A percentile compares a stretch with the other conserved stretches of the same genome.
These are phyloP conservation scores for Melipona quadrifasciata DNA, from an alignment of 1,140 invertebrate genomes.

Conservation along the genomic window DNA sequence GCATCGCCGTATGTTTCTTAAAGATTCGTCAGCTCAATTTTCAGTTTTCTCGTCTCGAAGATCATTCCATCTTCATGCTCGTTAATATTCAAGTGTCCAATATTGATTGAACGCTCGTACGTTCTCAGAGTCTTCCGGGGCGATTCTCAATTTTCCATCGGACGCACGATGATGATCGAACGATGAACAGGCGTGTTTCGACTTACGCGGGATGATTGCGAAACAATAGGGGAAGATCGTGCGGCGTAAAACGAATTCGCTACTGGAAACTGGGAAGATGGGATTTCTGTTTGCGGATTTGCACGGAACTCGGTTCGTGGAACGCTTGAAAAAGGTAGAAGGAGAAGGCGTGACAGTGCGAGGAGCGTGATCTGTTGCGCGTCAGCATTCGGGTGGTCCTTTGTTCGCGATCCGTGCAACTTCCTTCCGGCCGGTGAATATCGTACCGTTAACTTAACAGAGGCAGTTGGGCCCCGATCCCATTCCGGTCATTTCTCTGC, in stretches of 20 bases:
- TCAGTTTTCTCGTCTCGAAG: neutral
- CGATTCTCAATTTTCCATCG: constrained; percentile 44
- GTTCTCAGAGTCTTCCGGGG: neutral
- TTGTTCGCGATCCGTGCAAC: constrained; percentile 67
- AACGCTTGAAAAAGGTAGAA: constrained; percentile 27
- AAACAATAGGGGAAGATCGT: constrained; percentile 42
- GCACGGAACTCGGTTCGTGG: constrained; percentile 11
- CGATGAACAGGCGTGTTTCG: constrained; percentile 61
- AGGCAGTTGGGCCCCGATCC: neutral
- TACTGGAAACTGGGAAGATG: constrained; percentile 30
- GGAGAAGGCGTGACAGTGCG: too few relatives aligned
- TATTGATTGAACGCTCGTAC: too few relatives aligned
- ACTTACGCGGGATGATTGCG: constrained; percentile 18
- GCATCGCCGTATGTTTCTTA: too few relatives aligned
- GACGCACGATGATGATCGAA: constrained; percentile 58
- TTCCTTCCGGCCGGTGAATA: constrained; percentile 72
- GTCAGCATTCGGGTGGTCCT: constrained; percentile 51
- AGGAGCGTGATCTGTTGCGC: constrained; percentile 29
- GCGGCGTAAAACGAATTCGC: constrained; percentile 61
- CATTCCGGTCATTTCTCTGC: neutral
- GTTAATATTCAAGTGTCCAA: too few relatives aligned
- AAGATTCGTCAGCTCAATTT: neutral
- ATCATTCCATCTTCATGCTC: neutral
- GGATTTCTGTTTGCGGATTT: neutral
- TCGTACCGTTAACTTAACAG: constrained; percentile 13